These are phyloP conservation scores for Tenthredo notha DNA, from an alignment of 2,888 invertebrate species.

Conservation along the genomic window DNA sequence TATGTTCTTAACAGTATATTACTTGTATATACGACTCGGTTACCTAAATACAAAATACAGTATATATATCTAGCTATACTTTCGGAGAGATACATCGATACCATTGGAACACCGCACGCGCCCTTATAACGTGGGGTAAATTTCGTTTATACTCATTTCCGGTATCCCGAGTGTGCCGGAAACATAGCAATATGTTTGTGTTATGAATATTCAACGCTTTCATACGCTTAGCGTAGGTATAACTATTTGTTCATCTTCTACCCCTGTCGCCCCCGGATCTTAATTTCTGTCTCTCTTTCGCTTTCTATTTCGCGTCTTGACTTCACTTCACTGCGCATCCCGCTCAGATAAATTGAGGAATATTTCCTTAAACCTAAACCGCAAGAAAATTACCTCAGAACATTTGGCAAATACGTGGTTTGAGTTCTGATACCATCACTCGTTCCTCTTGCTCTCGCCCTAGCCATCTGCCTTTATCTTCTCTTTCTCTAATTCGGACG, in stretches of 20 bases:
- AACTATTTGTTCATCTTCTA: neutral
- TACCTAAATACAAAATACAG: neutral
- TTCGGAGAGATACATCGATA: neutral
- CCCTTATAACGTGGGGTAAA: neutral
- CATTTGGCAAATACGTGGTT: slow-evolving; percentile 48
- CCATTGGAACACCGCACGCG: neutral
- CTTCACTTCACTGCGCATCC: neutral
- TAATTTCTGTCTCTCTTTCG: neutral
- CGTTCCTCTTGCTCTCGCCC: slow-evolving; percentile 1
- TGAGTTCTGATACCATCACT: slow-evolving; percentile 42
- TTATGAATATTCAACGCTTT: slow-evolving; percentile 42
- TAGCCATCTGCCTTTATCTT: neutral
- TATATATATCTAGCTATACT: neutral
- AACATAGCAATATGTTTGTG: slow-evolving; percentile 33
- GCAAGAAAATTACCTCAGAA: slow-evolving; percentile 51
- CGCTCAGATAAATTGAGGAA: slow-evolving; percentile 43
- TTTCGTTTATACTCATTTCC: slow-evolving; percentile 22
- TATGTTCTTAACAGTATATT: neutral
- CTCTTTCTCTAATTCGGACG: slow-evolving; percentile 18
- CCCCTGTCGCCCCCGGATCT: slow-evolving; percentile 5
- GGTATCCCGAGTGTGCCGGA: neutral
- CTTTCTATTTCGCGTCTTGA: neutral
- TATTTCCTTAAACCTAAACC: slow-evolving; percentile 53
- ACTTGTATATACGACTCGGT: neutral
- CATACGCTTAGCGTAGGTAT: neutral